phyloP scores from a whole-genome alignment of 2,888 invertebrate genomes.

The Tanaodytes sp. region DNA sequence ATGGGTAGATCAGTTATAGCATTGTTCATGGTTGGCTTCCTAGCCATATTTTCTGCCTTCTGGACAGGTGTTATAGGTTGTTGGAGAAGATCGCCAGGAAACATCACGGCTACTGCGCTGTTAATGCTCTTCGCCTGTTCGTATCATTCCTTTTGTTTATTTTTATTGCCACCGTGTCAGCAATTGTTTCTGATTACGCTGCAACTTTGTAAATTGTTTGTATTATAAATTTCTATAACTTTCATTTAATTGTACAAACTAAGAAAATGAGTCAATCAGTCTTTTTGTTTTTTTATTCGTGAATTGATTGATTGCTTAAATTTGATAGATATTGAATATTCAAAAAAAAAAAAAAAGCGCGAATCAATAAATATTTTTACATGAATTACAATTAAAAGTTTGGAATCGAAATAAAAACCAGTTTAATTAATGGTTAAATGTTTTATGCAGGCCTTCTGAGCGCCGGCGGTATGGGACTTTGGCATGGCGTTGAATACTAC shows the following conservation, averaged over 20 bases:
- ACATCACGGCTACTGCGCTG: conserved; percentile 94
- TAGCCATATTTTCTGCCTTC: conserved; percentile 93
- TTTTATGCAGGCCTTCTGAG: conserved; percentile 82
- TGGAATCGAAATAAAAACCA: too few species aligned
- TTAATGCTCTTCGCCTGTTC: conserved; percentile 90
- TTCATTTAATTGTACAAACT: too few species aligned
- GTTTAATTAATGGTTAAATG: conserved; percentile 11
- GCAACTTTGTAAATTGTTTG: conserved; percentile 29
- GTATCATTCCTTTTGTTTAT: conserved; percentile 66
- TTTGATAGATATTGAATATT: too few species aligned
- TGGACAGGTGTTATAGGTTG: conserved; percentile 97
- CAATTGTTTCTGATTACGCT: conserved; percentile 10
- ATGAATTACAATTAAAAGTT: too few species aligned
- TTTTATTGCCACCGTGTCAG: conserved; percentile 11
- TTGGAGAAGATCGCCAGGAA: conserved; percentile 95
- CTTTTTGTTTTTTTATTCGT: too few species aligned
- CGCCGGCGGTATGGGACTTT: conserved; percentile 95
- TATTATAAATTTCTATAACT: too few species aligned
- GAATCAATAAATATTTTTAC: too few species aligned
- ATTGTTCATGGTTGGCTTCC: conserved; percentile 92
- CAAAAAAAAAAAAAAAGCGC: too few species aligned
- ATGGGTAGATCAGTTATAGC: conserved; percentile 95
- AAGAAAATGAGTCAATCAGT: too few species aligned
- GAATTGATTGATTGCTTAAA: too few species aligned
- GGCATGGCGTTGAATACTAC: conserved; percentile 97